Evolutionary conservation across 2,888 invertebrate species (phyloP).

Genomic region (Pogonocherus hispidulus): DNA sequence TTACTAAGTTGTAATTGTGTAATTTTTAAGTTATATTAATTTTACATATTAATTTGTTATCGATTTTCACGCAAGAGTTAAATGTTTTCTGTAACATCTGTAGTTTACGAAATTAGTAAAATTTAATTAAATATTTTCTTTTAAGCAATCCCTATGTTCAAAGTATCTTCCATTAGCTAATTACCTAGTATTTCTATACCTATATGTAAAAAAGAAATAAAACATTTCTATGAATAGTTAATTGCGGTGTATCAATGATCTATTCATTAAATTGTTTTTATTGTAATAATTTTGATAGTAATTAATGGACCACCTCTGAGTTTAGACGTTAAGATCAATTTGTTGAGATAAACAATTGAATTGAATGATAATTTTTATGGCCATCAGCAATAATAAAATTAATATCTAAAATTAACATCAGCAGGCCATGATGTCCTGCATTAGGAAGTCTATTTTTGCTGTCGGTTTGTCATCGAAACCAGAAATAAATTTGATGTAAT

Average conservation of each 20-base stretch:
- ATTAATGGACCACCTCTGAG: slow-evolving; percentile 49
- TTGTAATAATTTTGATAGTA: slow-evolving; percentile 31
- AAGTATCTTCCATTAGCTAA: not conserved
- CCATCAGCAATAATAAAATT: slow-evolving; percentile 17
- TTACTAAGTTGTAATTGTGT: no score
- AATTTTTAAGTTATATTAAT: no score
- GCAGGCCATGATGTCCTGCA: not conserved
- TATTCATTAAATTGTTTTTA: not conserved
- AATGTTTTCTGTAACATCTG: no score
- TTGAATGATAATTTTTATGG: slow-evolving; percentile 37
- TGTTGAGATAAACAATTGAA: slow-evolving; percentile 48
- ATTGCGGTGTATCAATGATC: not conserved
- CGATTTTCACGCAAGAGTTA: no score
- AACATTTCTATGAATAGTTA: slow-evolving; percentile 7
- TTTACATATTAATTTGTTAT: no score
- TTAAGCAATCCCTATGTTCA: no score
- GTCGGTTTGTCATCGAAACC: no score
- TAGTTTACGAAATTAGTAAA: no score
- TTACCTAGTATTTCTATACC: not conserved
- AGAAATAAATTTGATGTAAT: no score
- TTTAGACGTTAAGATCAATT: slow-evolving; percentile 49
- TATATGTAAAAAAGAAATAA: not conserved
- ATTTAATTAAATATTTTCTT: no score
- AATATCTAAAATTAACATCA: slow-evolving; percentile 8
- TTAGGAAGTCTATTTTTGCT: no score